These are phyloP conservation scores for Villa cingulata DNA, from an alignment of 2,888 invertebrate species.

Conservation along the genomic window DNA sequence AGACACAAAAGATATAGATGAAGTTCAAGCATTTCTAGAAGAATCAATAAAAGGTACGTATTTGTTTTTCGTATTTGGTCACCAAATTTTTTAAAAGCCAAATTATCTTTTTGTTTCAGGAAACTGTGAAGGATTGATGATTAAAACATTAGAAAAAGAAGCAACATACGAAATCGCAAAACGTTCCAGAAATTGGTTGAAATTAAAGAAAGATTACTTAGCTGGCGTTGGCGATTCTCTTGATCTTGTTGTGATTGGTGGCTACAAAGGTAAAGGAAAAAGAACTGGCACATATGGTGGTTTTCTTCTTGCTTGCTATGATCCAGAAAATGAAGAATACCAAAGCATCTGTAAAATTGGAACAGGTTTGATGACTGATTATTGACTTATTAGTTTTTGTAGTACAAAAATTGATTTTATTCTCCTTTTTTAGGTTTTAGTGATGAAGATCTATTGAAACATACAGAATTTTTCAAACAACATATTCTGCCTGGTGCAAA, in stretches of 20 bases:
- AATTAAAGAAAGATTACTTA: constrained; percentile 94
- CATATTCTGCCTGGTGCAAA: constrained; percentile 63
- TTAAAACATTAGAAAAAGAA: constrained; percentile 75
- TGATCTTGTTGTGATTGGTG: constrained; percentile 92
- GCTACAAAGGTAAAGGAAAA: constrained; percentile 84
- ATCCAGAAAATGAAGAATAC: constrained; percentile 77
- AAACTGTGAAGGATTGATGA: constrained; percentile 98
- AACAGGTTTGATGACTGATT: constrained; percentile 22
- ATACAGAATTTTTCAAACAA: constrained; percentile 60
- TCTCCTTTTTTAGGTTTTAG: constrained; percentile 82
- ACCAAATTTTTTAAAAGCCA: background rate
- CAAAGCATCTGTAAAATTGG: constrained; percentile 82
- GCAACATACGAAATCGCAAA: constrained; percentile 97
- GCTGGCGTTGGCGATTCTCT: constrained; percentile 93
- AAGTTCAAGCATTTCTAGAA: constrained; percentile 86
- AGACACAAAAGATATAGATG: constrained; percentile 76
- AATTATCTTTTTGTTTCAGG: constrained; percentile 35
- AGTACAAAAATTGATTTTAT: background rate
- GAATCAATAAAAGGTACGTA: constrained; percentile 70
- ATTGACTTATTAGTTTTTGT: background rate
- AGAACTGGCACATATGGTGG: constrained; percentile 89
- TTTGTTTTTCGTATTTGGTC: background rate
- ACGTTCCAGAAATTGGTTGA: constrained; percentile 86
- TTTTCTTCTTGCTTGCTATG: constrained; percentile 87
- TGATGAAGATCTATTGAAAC: constrained; percentile 71